Evolutionary conservation across 1,140 invertebrate genomes (phyloP), one percentile per base, ranked within the genome.

Genomic region (Hirudo medicinalis): DNA sequence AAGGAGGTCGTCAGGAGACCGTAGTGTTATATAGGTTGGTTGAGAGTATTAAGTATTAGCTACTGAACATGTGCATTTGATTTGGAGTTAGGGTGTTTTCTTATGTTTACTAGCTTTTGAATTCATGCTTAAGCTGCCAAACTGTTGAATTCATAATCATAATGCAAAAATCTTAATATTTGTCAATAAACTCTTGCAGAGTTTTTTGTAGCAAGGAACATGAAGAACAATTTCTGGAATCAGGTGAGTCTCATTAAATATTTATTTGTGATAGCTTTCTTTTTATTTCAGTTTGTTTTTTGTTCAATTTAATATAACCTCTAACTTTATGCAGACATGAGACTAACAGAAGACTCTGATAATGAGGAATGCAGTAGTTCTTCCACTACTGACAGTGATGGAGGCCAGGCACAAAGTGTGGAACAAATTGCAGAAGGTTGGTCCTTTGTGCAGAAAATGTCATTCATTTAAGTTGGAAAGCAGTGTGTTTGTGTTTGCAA

Each of bases 121-220:
- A 25, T 57, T 57, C 6, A 36, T 36, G 25, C 25, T n/a, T 57
- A 57, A 3, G 54, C 20, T n/a, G 54, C 25, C 54, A 57, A 20
- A 57, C 25, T n/a, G 54, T 57, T 5, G 25, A 57, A 57, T n/a
- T 20, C 54, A n/a, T 5, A 5, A 25, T 57, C n/a, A n/a, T n/a
- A n/a, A 9, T n/a, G 25, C 20, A 57, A 57, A 57, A 57, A n/a
- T 57, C 20, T 57, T 2, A 57, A 20, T 57, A 25, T 25, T 57
- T n/a, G n/a, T n/a, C n/a, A n/a, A n/a, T n/a, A n/a, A n/a, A n/a
- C 13, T 49, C 20, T 69, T 40, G n/a, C 36, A 70, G 69, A 49
- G 43, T 70, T 53, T 70, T 70, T 53, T 70, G 69, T 54, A 49
- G 69, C 11, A 49, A 70, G 29, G 69, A 70, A 22, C 69, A 70